phyloP scores from a whole-genome alignment of 2,113 vertebrate genomes.

The Amblyopsis rosae region DNA sequence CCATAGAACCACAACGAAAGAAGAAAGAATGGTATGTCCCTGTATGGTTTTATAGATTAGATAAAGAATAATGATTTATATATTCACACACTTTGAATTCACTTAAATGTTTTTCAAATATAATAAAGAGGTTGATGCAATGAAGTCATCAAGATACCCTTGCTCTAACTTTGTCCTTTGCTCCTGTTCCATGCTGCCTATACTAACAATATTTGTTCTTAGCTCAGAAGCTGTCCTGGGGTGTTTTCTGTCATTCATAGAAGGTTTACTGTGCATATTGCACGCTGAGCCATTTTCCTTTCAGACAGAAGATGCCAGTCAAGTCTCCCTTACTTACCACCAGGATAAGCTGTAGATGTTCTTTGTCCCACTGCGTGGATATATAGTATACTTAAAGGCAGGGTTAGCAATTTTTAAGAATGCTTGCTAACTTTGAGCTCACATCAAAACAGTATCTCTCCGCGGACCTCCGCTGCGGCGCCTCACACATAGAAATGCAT shows the following conservation, averaged over 20 bases:
- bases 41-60: too few relatives aligned
- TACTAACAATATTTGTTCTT: constrained; percentile 11
- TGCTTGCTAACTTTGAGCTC: too few relatives aligned
- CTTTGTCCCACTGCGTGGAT: not conserved
- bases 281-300: constrained; percentile 42
- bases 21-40: too few relatives aligned
- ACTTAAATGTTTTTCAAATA: constrained; percentile 52
- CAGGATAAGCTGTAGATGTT: constrained; percentile 29
- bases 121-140: constrained; percentile 29
- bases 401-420: too few relatives aligned
- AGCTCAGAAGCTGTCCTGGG: constrained; percentile 7
- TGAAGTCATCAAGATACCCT: not conserved
- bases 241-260: constrained; percentile 34
- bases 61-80: too few relatives aligned
- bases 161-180: not conserved
- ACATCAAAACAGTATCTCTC: too few relatives aligned
- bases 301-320: constrained; percentile 28
- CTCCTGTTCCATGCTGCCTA: not conserved
- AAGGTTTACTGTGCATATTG: constrained; percentile 30
- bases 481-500: too few relatives aligned
- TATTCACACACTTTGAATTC: constrained; percentile 15
- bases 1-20: not conserved
- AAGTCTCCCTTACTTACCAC: constrained; percentile 33
- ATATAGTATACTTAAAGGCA: too few relatives aligned
- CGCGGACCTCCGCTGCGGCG: too few relatives aligned